Conservation (phyloP, 2,888 invertebrate species). For the Tenthredo amoena region DNA sequence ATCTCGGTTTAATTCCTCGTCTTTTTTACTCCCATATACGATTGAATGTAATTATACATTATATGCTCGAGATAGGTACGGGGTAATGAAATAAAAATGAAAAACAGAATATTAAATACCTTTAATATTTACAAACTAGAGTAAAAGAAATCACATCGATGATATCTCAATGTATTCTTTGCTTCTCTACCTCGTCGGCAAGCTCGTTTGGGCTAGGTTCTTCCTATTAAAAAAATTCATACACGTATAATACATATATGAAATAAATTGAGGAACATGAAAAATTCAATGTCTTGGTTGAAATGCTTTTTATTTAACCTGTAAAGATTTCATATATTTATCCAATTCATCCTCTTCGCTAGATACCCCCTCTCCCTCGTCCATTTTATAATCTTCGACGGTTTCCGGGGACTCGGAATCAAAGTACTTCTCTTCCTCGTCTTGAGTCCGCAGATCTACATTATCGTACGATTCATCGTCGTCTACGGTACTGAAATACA, state of each 20-base stretch:
- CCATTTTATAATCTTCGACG: slow-evolving; percentile 63
- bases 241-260: neutral
- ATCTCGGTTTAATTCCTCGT: neutral
- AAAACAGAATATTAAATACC: neutral
- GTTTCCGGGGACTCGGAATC: slow-evolving; percentile 88
- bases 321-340: slow-evolving; percentile 83
- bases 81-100: neutral
- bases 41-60: neutral
- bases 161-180: slow-evolving; percentile 33
- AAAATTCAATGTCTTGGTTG: neutral
- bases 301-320: slow-evolving; percentile 67
- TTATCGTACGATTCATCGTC: slow-evolving; percentile 90
- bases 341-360: slow-evolving; percentile 85
- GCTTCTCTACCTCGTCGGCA: slow-evolving; percentile 37
- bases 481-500: slow-evolving; percentile 83
- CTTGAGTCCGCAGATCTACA: slow-evolving; percentile 85
- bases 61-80: neutral
- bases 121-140: neutral
- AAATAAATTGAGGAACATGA: neutral
- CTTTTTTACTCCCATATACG: neutral
- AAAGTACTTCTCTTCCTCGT: slow-evolving; percentile 95
- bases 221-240: slow-evolving; percentile 6
- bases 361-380: slow-evolving; percentile 72
- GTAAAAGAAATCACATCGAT: neutral
- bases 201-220: slow-evolving; percentile 21